Percentiles rank a stretch among this genome's conserved stretches.
phyloP scores from a whole-genome alignment of 2,113 vertebrate species.

The Calonectris borealis region DNA sequence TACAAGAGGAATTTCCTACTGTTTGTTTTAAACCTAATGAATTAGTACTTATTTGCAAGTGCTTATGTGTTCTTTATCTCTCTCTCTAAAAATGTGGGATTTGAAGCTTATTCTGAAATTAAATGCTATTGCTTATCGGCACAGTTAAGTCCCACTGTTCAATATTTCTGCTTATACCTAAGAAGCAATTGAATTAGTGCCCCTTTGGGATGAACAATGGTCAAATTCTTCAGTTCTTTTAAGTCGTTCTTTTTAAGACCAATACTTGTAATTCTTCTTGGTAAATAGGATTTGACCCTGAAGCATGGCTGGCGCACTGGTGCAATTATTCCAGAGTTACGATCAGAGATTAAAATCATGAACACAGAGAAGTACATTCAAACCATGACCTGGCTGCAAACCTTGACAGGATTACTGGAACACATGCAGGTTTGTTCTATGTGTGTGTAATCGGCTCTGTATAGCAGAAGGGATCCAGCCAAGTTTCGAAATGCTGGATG shows the following conservation, averaged over 20 bases:
- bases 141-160: not conserved
- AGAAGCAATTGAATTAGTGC: not conserved
- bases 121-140: not conserved
- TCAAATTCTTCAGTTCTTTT: not conserved
- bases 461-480: not conserved
- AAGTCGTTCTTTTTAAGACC: not conserved
- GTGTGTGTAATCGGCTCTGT: not conserved
- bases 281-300: conserved; percentile 90
- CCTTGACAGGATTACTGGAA: conserved; percentile 90
- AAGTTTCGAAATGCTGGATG: not conserved
- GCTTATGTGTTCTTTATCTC: not conserved
- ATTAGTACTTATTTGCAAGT: not conserved
- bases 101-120: not conserved
- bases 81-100: not conserved
- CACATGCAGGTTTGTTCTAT: conserved; percentile 92
- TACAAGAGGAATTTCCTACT: not conserved
- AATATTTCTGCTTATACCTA: not conserved
- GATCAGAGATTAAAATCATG: conserved; percentile 96
- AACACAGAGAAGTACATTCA: conserved; percentile 91
- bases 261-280: not conserved
- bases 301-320: conserved; percentile 98
- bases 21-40: not conserved
- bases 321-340: conserved; percentile 93
- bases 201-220: not conserved
- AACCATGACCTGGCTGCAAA: conserved; percentile 93